phyloP scores from a whole-genome alignment of 2,113 vertebrate genomes.

The Dendrocopos noguchii region DNA sequence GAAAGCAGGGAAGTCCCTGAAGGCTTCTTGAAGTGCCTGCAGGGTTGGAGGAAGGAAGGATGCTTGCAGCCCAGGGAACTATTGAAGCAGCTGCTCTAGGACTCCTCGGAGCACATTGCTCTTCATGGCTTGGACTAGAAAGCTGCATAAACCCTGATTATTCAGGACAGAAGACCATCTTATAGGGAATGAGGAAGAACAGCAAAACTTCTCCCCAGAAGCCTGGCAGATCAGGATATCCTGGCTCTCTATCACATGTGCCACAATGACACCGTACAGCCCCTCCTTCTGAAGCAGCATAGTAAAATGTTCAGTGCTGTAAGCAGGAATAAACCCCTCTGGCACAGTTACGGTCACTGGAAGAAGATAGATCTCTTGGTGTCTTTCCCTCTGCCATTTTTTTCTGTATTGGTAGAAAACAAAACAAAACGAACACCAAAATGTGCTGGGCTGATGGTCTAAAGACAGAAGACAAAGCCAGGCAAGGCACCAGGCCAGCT shows the following conservation, averaged over 20 bases:
- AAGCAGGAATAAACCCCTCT: not conserved
- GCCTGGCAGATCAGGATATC: not conserved
- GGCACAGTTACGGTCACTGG: not conserved
- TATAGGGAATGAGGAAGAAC: not conserved
- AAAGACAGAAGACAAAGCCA: not conserved
- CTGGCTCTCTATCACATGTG: not conserved
- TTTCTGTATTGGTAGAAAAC: too few species aligned
- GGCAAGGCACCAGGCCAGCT: not conserved
- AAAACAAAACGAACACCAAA: too few species aligned
- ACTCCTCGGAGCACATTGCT: not conserved
- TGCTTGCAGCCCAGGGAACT: not conserved
- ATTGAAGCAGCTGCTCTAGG: not conserved
- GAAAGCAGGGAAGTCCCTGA: not conserved
- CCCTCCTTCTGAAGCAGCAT: not conserved
- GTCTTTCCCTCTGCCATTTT: not conserved
- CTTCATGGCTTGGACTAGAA: not conserved
- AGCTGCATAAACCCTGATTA: not conserved
- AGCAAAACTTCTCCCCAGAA: not conserved
- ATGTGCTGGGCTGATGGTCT: not conserved
- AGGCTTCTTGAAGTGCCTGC: not conserved
- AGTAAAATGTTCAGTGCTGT: not conserved
- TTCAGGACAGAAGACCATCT: not conserved
- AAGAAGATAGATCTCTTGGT: not conserved
- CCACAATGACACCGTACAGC: not conserved
- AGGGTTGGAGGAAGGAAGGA: not conserved